Conservation (phyloP, 2,888 invertebrate genomes). For the Cinara cedri region DNA sequence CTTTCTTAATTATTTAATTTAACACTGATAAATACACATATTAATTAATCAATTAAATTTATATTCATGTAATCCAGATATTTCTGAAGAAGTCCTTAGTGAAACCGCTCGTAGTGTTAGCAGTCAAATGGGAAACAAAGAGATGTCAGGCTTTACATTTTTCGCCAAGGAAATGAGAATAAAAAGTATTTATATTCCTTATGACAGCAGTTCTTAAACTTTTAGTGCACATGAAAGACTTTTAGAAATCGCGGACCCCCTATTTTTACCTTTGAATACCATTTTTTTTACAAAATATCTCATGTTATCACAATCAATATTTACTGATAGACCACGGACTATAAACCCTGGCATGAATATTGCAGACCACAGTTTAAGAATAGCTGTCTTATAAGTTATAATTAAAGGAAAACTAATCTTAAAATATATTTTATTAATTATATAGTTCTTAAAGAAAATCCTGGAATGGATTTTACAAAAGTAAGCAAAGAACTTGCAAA, state of each 20-base stretch:
- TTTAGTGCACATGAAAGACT: too few species aligned
- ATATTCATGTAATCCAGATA: constrained; percentile 18
- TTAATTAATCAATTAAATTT: neutral
- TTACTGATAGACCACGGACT: too few species aligned
- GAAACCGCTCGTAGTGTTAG: constrained; percentile 60
- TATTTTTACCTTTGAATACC: too few species aligned
- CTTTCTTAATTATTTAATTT: neutral
- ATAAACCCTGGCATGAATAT: too few species aligned
- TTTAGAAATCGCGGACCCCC: too few species aligned
- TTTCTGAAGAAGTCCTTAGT: constrained; percentile 19
- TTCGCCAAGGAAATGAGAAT: constrained; percentile 62
- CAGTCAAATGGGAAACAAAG: constrained; percentile 61
- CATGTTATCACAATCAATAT: too few species aligned
- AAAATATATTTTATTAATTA: constrained; percentile 5
- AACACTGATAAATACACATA: neutral
- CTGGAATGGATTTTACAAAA: constrained; percentile 62
- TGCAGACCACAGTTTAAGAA: too few species aligned
- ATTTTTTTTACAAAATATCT: too few species aligned
- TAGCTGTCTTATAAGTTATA: too few species aligned
- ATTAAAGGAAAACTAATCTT: too few species aligned
- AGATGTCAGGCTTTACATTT: constrained; percentile 62
- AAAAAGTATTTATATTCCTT: constrained; percentile 62
- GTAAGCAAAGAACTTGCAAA: constrained; percentile 63
- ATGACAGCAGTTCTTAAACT: too few species aligned
- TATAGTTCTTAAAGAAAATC: constrained; percentile 59